Percentiles rank a stretch among this genome's conserved stretches.
These are phyloP conservation scores for Drosophila grimshawi DNA, from an alignment of 1,140 invertebrate genomes.

Conservation along the genomic window DNA sequence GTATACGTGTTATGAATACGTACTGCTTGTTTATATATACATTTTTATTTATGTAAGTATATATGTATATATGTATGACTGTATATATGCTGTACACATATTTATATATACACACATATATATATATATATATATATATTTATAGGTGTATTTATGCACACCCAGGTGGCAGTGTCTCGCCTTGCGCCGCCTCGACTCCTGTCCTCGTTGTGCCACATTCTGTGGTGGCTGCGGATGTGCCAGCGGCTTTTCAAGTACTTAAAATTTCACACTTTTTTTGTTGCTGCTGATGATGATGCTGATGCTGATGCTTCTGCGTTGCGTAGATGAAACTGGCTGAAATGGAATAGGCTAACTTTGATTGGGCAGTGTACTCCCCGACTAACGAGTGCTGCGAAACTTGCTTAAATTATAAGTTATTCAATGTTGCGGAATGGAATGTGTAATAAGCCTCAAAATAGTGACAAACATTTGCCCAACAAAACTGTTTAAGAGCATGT, in stretches of 20 bases:
- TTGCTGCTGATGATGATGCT: conserved; percentile 17
- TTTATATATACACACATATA: conserved; percentile 13
- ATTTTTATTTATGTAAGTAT: not conserved
- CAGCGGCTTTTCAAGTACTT: conserved; percentile 74
- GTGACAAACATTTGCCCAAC: conserved; percentile 9
- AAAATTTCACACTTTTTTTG: conserved; percentile 78
- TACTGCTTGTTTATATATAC: conserved; percentile 71
- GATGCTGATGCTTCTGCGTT: conserved; percentile 38
- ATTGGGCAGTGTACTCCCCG: conserved; percentile 21
- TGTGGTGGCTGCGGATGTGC: conserved; percentile 39
- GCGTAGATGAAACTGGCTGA: conserved; percentile 17
- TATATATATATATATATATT: conserved; percentile 7
- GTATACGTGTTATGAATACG: conserved; percentile 81
- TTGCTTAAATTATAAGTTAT: conserved; percentile 27
- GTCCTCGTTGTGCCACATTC: not conserved
- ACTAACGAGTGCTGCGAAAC: not conserved
- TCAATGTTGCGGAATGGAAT: conserved; percentile 32
- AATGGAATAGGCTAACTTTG: conserved; percentile 49
- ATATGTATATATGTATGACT: no score
- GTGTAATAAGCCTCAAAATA: conserved; percentile 36
- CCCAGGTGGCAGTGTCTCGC: conserved; percentile 5
- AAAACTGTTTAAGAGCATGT: no score
- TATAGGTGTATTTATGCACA: conserved; percentile 1
- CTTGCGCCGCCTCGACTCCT: conserved; percentile 6
- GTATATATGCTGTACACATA: not conserved